Evolutionary conservation across 2,888 invertebrate species (phyloP), one percentile per base, ranked within the genome.

Genomic region (Strigamia transsilvanica): DNA sequence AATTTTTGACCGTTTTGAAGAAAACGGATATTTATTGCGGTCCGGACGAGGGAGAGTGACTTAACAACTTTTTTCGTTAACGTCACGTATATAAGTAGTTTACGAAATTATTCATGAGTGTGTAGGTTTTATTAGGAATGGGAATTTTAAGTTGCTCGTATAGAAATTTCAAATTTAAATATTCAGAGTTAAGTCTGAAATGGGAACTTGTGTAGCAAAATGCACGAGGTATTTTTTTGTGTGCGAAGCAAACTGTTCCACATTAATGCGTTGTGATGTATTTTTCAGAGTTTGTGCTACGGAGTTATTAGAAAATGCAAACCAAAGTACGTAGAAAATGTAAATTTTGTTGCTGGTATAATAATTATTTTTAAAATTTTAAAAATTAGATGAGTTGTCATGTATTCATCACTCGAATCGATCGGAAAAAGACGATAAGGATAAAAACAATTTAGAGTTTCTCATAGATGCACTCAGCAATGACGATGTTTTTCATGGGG

Each of bases 251-350:
- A 66, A n/a, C 23, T 21, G 10, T 66, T 27, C 27, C 27, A 27
- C 3, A 27, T 27, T 27, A 27, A 27, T 27, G 27, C 1, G 3
- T 27, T 27, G 27, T 27, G 1, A 2, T 27, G 27, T 27, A 27
- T 61, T n/a, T 61, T 61, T 61, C 10, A 66, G 61, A 66, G 61
- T 66, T 66, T 66, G 61, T 66, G 61, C 61, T 23, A 18, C 23
- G 10, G 61, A 66, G 7, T 66, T 66, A 23, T 21, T 66, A 66
- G 61, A 66, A 3, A 66, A 66, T 18, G 2, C 12, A 12, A 66
- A 66, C 9, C 61, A 66, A 21, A 66, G 61, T 66, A 66, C 27
- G 27, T 27, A 27, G 27, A 3, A 27, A 27, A 27, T 2, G 1
- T 1, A 27, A 27, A 27, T 27, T 27, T 27, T 3, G 27, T 2